Evolutionary conservation across 2,797 vertebrate species (phyloP), one percentile per base, ranked within the genome.

Genomic region (Scarus forsteni): DNA sequence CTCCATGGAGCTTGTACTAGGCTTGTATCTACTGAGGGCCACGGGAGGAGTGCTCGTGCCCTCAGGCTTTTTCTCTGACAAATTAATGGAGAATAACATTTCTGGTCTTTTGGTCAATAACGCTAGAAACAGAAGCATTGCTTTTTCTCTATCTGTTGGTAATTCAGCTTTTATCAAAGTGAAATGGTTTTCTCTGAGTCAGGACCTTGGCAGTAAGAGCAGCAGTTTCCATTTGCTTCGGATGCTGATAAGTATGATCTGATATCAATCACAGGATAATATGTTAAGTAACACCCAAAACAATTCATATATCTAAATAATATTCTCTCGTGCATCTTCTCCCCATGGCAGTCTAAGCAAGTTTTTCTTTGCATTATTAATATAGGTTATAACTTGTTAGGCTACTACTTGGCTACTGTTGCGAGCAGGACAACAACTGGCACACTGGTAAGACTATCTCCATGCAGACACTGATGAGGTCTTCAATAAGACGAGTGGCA

Each of bases 321-420:
- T 63, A 58, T 38, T 79, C 75, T 75, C 36, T 65, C 36, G 42
- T 80, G 71, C 70, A 76, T 74, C 61, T 70, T 69, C 59, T 79
- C 52, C 16, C 7, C 10, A 39, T 1, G 72, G 86, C 79, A 81
- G 75, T 83, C 85, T 86, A 63, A 89, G 80, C 80, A 81, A 46
- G 52, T 91, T 87, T 85, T 93, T 89, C 85, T 83, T 81, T 87
- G 88, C 70, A 70, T 73, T 90, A 73, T 83, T 90, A 82, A 75
- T 82, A 88, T 68, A 72, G 59, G 55, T 89, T 86, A 89, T 88
- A 92, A 93, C 72, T 92, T 57, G 16, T 87, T 91, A 87, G 79
- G 92, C 92, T 94, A 94, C 91, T 85, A 86, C 84, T 87, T 91
- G 89, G 92, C 94, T 95, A 94, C 87, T 85, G 76, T 88, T 89